Evolutionary conservation across 1,140 invertebrate genomes (phyloP), one percentile per base, ranked within the genome.

Genomic region (Magallana ariakensis): DNA sequence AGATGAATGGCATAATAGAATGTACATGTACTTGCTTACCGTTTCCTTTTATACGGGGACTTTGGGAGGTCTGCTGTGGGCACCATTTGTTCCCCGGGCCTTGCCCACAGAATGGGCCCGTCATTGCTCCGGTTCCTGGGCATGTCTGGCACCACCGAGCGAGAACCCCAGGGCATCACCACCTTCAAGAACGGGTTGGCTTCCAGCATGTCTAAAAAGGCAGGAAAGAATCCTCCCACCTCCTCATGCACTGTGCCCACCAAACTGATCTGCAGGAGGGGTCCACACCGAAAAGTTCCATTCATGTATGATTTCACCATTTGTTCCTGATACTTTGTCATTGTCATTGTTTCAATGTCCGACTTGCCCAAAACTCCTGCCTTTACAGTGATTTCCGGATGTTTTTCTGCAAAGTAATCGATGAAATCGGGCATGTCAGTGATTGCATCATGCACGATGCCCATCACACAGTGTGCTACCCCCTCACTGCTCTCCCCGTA

Each of bases 161-260:
- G 95, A 5, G 96, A 95, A 53, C 98, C 98, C 99, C 99, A 99
- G 0, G 99, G 99, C 98, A 99, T 98, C 8, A 98, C 97, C 62
- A 88, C 89, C 75, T 97, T 96, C 15, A 99, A 95, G 94, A 99
- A 99, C 0, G 97, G 97, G 95, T 94, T 98, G 90, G 97, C 95
- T 94, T 99, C 97, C 54, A 99, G 95, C 93, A 97, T 95, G 70
- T 96, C 95, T 10, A 99, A 95, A 91, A 99, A 96, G 92, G 99
- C 97, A 0, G 98, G 98, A 95, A 99, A 99, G 95, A 98, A 99
- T 8, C 98, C 98, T 3, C 99, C 99, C 26, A 98, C 97, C 95
- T 99, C 99, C 95, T 99, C 99, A 91, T 99, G 97, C 15, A 99
- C 98, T 1, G 98, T 99, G 10, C 99, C 99, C 82, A 99, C 99